These are phyloP conservation scores for Promerops cafer DNA, from an alignment of 2,113 vertebrate species.

Conservation along the genomic window DNA sequence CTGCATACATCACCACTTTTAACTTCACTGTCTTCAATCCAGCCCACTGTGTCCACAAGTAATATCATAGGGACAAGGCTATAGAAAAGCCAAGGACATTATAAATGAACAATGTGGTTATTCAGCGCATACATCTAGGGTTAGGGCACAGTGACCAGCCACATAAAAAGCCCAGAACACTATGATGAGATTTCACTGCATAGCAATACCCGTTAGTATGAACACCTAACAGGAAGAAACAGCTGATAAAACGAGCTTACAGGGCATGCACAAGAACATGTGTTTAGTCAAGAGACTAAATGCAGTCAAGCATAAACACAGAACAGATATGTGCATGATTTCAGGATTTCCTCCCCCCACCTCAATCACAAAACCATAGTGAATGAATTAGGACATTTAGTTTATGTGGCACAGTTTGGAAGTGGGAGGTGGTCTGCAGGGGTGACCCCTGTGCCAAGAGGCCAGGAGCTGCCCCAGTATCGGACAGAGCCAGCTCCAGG, in stretches of 20 bases:
- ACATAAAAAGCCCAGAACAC: slow-evolving; percentile 4
- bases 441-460: not conserved
- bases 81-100: slow-evolving; percentile 57
- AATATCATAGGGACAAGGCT: slow-evolving; percentile 40
- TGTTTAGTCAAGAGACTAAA: not conserved
- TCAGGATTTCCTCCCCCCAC: not conserved
- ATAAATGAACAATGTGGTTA: slow-evolving; percentile 49
- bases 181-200: not conserved
- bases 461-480: no score
- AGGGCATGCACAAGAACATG: not conserved
- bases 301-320: not conserved
- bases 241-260: not conserved
- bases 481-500: fast-evolving
- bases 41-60: slow-evolving; percentile 57
- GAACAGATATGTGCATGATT: not conserved
- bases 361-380: not conserved
- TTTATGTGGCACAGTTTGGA: not conserved
- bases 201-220: not conserved
- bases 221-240: not conserved
- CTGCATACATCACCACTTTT: slow-evolving; percentile 59
- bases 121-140: slow-evolving; percentile 33
- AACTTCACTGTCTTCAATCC: slow-evolving; percentile 50
- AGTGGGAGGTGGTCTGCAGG: not conserved
- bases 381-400: not conserved
- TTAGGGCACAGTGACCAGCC: slow-evolving; percentile 54